Percentiles rank a stretch among this genome's conserved stretches.
Conservation (phyloP, 23 tunicate species). For the Styela clava region DNA sequence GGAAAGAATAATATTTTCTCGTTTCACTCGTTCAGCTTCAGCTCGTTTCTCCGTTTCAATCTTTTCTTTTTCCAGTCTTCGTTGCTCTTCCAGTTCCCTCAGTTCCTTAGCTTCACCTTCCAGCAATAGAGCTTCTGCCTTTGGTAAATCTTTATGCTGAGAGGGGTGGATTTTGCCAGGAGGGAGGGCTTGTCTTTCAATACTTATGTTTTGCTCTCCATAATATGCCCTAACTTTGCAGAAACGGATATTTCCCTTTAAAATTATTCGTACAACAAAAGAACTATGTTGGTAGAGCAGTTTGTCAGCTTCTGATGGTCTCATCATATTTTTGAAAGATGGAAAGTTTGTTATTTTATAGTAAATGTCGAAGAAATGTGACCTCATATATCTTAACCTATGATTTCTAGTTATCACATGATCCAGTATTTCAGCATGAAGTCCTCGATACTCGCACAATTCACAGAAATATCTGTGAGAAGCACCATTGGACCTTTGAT, state of each 20-base stretch:
- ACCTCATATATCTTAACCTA: slow-evolving; percentile 1
- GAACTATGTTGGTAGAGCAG: background rate
- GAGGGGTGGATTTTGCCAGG: slow-evolving; percentile 8
- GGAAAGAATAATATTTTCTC: background rate
- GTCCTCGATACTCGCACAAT: background rate
- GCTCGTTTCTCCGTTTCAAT: background rate
- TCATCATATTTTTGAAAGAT: background rate
- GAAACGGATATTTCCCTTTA: background rate
- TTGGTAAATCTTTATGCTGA: slow-evolving; percentile 1
- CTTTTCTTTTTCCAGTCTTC: background rate
- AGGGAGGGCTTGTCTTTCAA: background rate
- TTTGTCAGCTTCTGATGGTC: slow-evolving; percentile 3
- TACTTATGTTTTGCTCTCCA: background rate
- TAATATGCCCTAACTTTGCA: background rate
- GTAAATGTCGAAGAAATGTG: slow-evolving; percentile 7
- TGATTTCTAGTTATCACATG: slow-evolving; percentile 15
- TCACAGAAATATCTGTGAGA: slow-evolving; percentile 1
- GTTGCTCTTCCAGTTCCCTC: background rate
- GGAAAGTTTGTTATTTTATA: background rate
- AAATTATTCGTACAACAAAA: background rate
- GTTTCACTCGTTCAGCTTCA: background rate
- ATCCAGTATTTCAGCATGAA: background rate
- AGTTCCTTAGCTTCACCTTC: slow-evolving; percentile 4
- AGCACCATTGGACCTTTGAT: background rate
- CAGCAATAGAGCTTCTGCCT: background rate